These are phyloP conservation scores for Microcaecilia unicolor DNA, from an alignment of 2,797 vertebrate genomes.

Conservation along the genomic window DNA sequence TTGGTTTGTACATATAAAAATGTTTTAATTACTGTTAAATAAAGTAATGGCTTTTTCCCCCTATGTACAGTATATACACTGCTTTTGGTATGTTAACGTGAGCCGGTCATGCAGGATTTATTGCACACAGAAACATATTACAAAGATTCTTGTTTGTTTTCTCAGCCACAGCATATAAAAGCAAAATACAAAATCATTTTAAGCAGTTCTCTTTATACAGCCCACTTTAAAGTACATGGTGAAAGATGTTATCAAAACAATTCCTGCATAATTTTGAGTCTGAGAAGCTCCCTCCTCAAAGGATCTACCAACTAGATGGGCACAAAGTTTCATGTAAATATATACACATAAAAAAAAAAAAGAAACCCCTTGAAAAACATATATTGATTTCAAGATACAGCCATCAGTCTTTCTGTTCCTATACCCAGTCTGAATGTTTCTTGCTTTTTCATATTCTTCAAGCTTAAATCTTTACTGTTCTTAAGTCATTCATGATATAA, in stretches of 20 bases:
- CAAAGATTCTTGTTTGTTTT: slow-evolving; percentile 23
- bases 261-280: slow-evolving; percentile 43
- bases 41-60: slow-evolving; percentile 39
- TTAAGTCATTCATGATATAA: slow-evolving; percentile 41
- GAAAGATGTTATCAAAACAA: slow-evolving; percentile 44
- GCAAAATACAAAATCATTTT: slow-evolving; percentile 39
- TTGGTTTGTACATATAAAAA: slow-evolving; percentile 46
- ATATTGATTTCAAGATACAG: slow-evolving; percentile 45
- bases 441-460: slow-evolving; percentile 34
- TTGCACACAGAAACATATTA: slow-evolving; percentile 44
- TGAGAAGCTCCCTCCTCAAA: too few species aligned
- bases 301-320: slow-evolving; percentile 57
- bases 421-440: slow-evolving; percentile 36
- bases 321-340: slow-evolving; percentile 56
- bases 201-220: slow-evolving; percentile 42
- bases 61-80: slow-evolving; percentile 62
- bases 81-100: slow-evolving; percentile 36
- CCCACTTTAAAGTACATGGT: slow-evolving; percentile 40
- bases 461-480: slow-evolving; percentile 39
- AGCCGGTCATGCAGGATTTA: slow-evolving; percentile 36
- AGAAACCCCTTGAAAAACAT: slow-evolving; percentile 53
- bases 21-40: slow-evolving; percentile 62
- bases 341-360: slow-evolving; percentile 65
- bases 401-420: slow-evolving; percentile 48
- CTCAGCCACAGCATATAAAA: slow-evolving; percentile 26